A percentile compares a stretch with the other conserved stretches of the same genome.
phyloP scores from a whole-genome alignment of 2,113 vertebrate genomes.

The Bothrops jararaca region DNA sequence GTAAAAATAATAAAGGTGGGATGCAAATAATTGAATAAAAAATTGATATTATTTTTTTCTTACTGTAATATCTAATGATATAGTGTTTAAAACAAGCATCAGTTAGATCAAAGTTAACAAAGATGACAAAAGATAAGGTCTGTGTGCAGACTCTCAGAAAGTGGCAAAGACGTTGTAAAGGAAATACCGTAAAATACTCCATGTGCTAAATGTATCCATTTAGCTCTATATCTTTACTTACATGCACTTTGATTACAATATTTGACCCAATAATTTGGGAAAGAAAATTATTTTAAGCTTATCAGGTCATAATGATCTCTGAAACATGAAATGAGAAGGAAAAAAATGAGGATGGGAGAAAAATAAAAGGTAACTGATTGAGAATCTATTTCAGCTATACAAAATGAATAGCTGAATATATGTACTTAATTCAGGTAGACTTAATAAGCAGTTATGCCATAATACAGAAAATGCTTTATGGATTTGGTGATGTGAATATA shows the following conservation, averaged over 20 bases:
- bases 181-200: neutral
- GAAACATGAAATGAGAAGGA: neutral
- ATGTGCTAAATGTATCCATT: neutral
- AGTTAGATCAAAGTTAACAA: neutral
- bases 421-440: neutral
- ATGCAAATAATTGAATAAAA: neutral
- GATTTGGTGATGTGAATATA: neutral
- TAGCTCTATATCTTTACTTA: neutral
- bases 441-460: neutral
- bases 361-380: neutral
- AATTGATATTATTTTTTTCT: neutral
- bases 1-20: neutral
- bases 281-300: neutral
- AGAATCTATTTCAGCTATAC: neutral
- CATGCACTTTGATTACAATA: neutral
- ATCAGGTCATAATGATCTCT: neutral
- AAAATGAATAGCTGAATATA: neutral
- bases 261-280: neutral
- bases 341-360: neutral
- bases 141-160: neutral
- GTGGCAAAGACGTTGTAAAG: neutral
- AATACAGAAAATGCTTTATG: neutral
- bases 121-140: neutral
- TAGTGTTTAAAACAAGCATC: neutral
- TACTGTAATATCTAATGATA: neutral